Evolutionary conservation across 2,113 vertebrate genomes (phyloP).

Genomic region (Pseudorectes ferrugineus): DNA sequence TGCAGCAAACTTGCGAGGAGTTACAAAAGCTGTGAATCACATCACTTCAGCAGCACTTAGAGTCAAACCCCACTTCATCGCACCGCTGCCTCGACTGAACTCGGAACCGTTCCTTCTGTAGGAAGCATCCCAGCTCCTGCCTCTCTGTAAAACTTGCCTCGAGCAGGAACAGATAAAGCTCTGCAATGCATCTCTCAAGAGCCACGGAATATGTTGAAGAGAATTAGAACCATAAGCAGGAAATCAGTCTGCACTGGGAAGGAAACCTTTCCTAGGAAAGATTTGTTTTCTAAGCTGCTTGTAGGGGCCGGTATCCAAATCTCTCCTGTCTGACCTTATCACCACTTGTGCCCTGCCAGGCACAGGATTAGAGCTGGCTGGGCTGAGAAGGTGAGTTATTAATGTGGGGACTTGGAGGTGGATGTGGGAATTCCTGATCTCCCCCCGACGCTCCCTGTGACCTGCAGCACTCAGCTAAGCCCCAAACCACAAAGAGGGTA

Average conservation of each 20-base stretch:
- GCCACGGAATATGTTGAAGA: not conserved
- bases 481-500: not conserved
- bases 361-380: not conserved
- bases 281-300: slow-evolving; percentile 13
- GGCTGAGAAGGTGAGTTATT: not conserved
- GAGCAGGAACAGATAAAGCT: not conserved
- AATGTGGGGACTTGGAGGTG: not conserved
- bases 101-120: not conserved
- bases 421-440: not conserved
- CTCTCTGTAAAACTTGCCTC: not conserved
- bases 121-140: not conserved
- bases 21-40: slow-evolving; percentile 33
- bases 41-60: not conserved
- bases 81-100: not conserved
- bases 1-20: slow-evolving; percentile 15
- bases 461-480: not conserved
- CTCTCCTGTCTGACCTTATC: slow-evolving; percentile 1
- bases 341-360: not conserved
- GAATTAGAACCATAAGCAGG: slow-evolving; percentile 11
- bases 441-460: not conserved
- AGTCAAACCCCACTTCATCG: not conserved
- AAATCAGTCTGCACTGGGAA: not conserved
- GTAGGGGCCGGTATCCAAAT: not conserved
- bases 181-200: not conserved
- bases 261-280: slow-evolving; percentile 15